Conservation (phyloP, 2,797 vertebrate genomes). For the Xerus rutilus region DNA sequence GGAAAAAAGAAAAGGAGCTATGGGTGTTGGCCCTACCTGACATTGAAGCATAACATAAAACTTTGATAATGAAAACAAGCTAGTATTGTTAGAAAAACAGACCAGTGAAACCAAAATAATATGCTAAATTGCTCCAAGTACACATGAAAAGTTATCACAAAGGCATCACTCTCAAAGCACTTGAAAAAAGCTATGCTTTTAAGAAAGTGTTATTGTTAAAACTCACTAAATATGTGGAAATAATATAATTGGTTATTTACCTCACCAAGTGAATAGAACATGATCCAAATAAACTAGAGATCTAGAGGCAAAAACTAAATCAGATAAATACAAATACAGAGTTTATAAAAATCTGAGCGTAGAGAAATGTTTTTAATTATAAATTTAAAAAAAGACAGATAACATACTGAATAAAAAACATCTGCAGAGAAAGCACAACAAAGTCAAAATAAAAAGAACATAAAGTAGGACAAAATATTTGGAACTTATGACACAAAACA, state of each 20-base stretch:
- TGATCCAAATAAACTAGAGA: background rate
- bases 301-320: background rate
- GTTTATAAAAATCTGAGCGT: background rate
- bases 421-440: background rate
- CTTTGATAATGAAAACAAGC: background rate
- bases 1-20: background rate
- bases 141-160: background rate
- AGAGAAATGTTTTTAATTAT: background rate
- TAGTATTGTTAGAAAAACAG: background rate
- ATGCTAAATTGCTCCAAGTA: background rate
- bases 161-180: background rate
- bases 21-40: background rate
- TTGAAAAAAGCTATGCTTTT: background rate
- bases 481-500: background rate
- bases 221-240: background rate
- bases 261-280: background rate
- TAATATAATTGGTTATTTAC: background rate
- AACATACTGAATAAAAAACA: background rate
- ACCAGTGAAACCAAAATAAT: background rate
- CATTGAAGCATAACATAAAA: background rate
- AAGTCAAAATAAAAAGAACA: background rate
- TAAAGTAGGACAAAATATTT: background rate
- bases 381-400: background rate
- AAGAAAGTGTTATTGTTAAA: background rate
- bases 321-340: background rate